These are phyloP conservation scores for Grammomys surdaster DNA, from an alignment of 2,113 vertebrate species.

Conservation along the genomic window DNA sequence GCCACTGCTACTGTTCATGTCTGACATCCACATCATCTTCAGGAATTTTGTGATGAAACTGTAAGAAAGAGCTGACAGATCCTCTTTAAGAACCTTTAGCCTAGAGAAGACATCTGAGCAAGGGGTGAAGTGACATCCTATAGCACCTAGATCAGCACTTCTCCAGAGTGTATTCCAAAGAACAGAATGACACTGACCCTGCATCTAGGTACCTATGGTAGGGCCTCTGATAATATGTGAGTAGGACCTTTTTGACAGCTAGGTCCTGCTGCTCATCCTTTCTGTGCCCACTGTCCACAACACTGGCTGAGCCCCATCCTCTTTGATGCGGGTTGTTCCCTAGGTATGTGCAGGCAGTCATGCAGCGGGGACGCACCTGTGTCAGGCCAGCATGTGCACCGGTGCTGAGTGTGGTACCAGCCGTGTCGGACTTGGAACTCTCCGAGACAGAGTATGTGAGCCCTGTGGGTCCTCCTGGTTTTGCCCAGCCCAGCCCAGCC, in stretches of 20 bases:
- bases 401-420: conserved; percentile 89
- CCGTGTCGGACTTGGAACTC: conserved; percentile 92
- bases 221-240: background rate
- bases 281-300: background rate
- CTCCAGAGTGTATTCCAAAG: background rate
- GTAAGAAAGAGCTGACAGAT: background rate
- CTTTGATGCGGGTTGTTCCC: conserved; percentile 83
- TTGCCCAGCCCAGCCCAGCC: background rate
- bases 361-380: conserved; percentile 90
- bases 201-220: background rate
- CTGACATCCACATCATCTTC: accelerated
- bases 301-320: background rate
- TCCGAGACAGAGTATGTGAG: conserved; percentile 91
- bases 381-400: conserved; percentile 88
- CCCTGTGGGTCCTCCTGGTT: conserved; percentile 34
- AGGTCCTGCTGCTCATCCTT: background rate
- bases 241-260: background rate
- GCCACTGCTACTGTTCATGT: background rate
- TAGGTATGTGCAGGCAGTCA: conserved; percentile 94
- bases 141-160: background rate
- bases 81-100: background rate
- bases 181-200: background rate
- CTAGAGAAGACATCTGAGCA: background rate
- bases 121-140: background rate
- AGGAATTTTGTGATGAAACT: background rate